Evolutionary conservation across 1,140 invertebrate genomes (phyloP).

Genomic region (Leptinotarsa lineolata): DNA sequence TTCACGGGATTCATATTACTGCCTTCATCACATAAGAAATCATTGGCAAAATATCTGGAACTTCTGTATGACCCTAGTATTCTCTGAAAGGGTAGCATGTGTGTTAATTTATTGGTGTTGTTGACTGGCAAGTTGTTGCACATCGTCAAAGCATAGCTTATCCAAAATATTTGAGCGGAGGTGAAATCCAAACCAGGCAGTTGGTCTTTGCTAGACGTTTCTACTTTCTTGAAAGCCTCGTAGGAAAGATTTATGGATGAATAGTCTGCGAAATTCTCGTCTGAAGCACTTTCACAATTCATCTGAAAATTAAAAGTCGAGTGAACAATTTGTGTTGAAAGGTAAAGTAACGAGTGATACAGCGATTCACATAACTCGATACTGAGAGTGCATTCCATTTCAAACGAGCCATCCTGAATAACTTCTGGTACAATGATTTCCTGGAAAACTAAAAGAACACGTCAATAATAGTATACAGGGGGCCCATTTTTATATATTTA

Average conservation of each 20-base stretch:
- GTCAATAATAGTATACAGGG: no score
- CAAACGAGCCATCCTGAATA: no score
- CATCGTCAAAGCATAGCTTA: slow-evolving; percentile 8
- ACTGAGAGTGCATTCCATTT: no score
- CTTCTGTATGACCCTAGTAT: slow-evolving; percentile 34
- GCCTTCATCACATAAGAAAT: slow-evolving; percentile 65
- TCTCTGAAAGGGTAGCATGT: slow-evolving; percentile 21
- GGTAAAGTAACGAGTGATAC: no score
- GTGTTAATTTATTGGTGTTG: neutral
- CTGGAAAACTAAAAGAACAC: no score
- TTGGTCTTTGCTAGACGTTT: slow-evolving; percentile 65
- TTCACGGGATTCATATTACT: slow-evolving; percentile 66
- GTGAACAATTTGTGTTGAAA: no score
- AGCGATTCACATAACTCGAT: no score
- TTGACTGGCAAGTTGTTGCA: slow-evolving; percentile 3
- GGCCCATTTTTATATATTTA: no score
- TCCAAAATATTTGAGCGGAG: slow-evolving; percentile 25
- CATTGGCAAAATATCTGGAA: slow-evolving; percentile 62
- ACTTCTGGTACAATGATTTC: no score
- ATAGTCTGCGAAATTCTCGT: slow-evolving; percentile 86
- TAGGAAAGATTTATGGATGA: slow-evolving; percentile 84
- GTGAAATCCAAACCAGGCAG: slow-evolving; percentile 30
- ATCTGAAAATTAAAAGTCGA: neutral
- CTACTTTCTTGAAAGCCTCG: slow-evolving; percentile 75
- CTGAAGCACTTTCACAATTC: slow-evolving; percentile 79